Evolutionary conservation across 30 jellyfish, hydroid and myxozoan genomes (phyloP), one percentile per base, ranked within the genome.

Genomic region (Aurelia aurita complex sp. Pacific): DNA sequence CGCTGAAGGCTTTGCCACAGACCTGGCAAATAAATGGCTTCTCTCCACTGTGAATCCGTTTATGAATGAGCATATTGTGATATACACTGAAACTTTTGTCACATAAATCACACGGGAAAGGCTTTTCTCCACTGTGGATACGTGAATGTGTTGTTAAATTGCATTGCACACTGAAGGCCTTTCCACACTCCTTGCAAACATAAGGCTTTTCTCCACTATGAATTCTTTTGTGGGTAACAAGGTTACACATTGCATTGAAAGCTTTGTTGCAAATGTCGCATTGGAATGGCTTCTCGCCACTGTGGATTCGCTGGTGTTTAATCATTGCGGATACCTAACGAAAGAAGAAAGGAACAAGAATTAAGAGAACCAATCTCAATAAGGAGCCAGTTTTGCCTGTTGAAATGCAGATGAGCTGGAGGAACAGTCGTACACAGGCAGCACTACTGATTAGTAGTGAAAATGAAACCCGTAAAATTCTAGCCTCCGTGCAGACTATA

Each of bases 221-320:
- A 5, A 61, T 50, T 12, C 92, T 85, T 36, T 72, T 51, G 76
- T 83, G 92, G 18, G 92, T 83, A 5, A 73, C 81, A 16, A 83
- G 86, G 81, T 83, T 83, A 54, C 86, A 72, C 86, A 83, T 72
- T 35, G 86, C 92, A 55, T 71, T 83, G 77, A 83, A 83, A n/a
- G 83, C 86, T 54, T 83, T 83, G 7, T 73, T 76, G 55, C 92
- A 83, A 10, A 83, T 52, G 75, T 74, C 81, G 63, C 92, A 83
- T 64, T 83, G 66, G 87, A 67, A 83, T 19, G 92, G 92, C 81
- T 83, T 83, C 78, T 83, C 92, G n/a, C 92, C 92, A 46, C 85
- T 70, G 73, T 83, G 92, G 35, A 74, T 73, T 18, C 86, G 73
- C 59, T 72, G 81, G 74, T 83, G 92, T 19, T 74, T 83, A 33